These are phyloP conservation scores for Caenorhabditis sulstoni DNA, from an alignment of 2,888 invertebrate genomes.

Conservation along the genomic window DNA sequence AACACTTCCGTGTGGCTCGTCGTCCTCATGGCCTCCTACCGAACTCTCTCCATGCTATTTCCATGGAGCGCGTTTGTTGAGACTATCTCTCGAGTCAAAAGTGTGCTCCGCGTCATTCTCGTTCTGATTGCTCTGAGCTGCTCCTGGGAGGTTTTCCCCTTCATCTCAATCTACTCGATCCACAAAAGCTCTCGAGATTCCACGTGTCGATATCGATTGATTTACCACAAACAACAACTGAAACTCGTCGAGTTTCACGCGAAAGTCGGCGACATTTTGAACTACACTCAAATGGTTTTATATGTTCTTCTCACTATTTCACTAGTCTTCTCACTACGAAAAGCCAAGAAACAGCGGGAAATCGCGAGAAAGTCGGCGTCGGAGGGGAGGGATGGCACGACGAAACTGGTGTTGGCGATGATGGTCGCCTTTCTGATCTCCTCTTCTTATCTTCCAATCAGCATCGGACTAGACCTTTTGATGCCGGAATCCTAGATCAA, in stretches of 20 bases:
- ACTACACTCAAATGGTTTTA: neutral
- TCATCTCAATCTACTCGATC: too few species aligned
- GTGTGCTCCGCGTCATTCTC: neutral
- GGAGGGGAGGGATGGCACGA: neutral
- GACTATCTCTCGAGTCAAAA: neutral
- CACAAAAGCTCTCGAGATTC: too few species aligned
- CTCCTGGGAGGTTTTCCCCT: too few species aligned
- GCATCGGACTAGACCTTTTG: too few species aligned
- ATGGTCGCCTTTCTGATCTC: neutral
- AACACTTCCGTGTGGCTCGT: neutral
- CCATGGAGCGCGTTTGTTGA: neutral
- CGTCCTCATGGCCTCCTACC: conserved; percentile 3
- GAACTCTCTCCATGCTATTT: neutral
- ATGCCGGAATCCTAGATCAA: too few species aligned
- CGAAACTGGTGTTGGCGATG: neutral
- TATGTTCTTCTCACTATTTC: neutral
- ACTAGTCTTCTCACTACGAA: neutral
- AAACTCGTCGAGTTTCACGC: neutral
- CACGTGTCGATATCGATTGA: neutral
- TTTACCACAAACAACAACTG: neutral
- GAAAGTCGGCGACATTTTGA: neutral
- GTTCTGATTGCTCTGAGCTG: neutral
- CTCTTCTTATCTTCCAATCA: neutral
- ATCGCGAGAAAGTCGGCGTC: neutral
- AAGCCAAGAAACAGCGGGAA: neutral